These are phyloP conservation scores for Lacanobia wlatinum DNA, from an alignment of 2,888 invertebrate genomes.

Conservation along the genomic window DNA sequence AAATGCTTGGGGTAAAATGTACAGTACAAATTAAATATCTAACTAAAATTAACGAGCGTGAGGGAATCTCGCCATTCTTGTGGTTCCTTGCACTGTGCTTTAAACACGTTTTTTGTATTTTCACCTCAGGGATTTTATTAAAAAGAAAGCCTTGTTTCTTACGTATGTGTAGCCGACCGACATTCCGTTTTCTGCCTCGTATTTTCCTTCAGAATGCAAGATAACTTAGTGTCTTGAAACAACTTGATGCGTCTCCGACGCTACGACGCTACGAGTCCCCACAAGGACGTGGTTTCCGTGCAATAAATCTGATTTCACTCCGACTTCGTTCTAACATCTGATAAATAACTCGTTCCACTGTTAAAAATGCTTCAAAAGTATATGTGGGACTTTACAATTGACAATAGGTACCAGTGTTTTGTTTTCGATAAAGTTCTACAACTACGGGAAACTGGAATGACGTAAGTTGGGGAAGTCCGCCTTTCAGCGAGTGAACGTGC, in stretches of 20 bases:
- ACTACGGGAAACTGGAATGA: conserved; percentile 78
- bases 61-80: conserved; percentile 45
- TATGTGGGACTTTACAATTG: conserved; percentile 52
- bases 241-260: conserved; percentile 69
- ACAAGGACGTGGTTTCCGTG: conserved; percentile 55
- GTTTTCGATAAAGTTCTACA: conserved; percentile 74
- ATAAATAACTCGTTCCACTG: conserved; percentile 65
- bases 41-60: conserved; percentile 54
- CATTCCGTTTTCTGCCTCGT: conserved; percentile 60
- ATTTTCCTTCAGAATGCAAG: conserved; percentile 63
- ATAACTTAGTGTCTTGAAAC: conserved; percentile 68
- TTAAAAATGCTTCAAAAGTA: conserved; percentile 57
- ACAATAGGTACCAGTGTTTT: conserved; percentile 70
- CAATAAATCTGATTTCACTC: conserved; percentile 74
- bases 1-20: conserved; percentile 59
- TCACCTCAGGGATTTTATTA: conserved; percentile 42
- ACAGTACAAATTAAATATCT: conserved; percentile 61
- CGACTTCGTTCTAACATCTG: conserved; percentile 69
- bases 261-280: conserved; percentile 54
- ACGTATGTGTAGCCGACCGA: conserved; percentile 42
- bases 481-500: conserved; percentile 87
- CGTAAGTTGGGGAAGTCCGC: conserved; percentile 82
- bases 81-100: conserved; percentile 31
- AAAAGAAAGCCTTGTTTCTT: conserved; percentile 50
- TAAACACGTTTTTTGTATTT: conserved; percentile 52